phyloP scores from a whole-genome alignment of 2,888 invertebrate genomes.

The Bedellia somnulentella region DNA sequence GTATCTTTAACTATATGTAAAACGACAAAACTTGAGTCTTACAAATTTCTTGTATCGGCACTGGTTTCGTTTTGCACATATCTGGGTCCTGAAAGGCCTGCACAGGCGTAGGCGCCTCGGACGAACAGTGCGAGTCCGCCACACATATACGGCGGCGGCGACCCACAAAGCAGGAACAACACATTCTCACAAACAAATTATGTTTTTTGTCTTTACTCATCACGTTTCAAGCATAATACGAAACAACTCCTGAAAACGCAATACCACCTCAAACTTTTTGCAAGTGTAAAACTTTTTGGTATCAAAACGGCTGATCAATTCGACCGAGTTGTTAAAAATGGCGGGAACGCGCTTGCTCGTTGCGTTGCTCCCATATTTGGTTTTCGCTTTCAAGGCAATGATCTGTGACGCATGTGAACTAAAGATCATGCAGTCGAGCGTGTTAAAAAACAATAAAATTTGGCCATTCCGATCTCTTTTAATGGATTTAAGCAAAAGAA shows the following conservation, averaged over 20 bases:
- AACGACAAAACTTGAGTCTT: no score
- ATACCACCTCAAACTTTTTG: no score
- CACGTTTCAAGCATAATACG: no score
- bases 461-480: no score
- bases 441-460: no score
- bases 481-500: no score
- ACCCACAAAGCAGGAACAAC: conserved; percentile 50
- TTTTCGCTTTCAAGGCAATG: conserved; percentile 54
- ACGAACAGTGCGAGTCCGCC: conserved; percentile 25
- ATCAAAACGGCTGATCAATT: no score
- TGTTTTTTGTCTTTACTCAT: background rate
- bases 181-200: conserved; percentile 26
- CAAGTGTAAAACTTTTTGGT: background rate
- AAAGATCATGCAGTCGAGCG: no score
- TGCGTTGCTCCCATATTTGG: conserved; percentile 49
- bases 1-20: no score
- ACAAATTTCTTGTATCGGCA: no score
- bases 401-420: conserved; percentile 45
- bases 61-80: background rate
- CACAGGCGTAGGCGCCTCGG: conserved; percentile 19
- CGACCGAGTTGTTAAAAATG: conserved; percentile 34
- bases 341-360: no score
- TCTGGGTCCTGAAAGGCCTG: conserved; percentile 32
- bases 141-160: conserved; percentile 41
- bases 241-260: no score